Evolutionary conservation across 2,888 invertebrate genomes (phyloP), one percentile per base, ranked within the genome.

Genomic region (Terebella lapidaria): DNA sequence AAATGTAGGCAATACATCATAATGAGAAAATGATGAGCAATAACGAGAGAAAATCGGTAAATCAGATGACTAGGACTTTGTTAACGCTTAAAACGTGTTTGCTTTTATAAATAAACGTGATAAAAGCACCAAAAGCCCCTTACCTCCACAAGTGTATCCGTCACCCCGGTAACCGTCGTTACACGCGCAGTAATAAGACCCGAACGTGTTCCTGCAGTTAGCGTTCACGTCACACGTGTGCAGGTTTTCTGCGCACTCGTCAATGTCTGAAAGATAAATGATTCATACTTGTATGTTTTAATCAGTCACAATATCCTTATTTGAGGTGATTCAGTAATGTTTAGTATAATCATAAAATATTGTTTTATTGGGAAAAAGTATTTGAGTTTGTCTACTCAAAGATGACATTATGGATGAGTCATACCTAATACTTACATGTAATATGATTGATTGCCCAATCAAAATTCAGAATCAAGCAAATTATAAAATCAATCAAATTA

Each of bases 181-280:
- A 60, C 72, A 72, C 2, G 35, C 55, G 56, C 72, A 72, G 1
- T 28, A 51, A 57, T 60, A 72, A 4, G 45, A 28, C 1, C 72
- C 72, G 1, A 55, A 53, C 0, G 61, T 66, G 58, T 72, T 69
- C 4, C 45, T 30, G 57, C 72, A 72, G 18, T 46, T 54, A n/a
- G 69, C 70, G 51, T 71, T 67, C 49, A 58, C 70, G 69, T 62
- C 26, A 28, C 74, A 74, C n/a, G 52, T 49, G 61, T 59, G 57
- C 29, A 27, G 55, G 0, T 28, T 51, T 28, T 45, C 46, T 20
- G 26, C 57, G 75, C 91, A 92, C 80, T 91, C 91, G 80, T 92
- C 88, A 72, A 89, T 84, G 83, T 90, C 90, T 63, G 87, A 86
- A 77, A 90, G 10, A 59, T 20, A 5, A 49, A 5, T 18, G 5